A percentile compares a stretch with the other conserved stretches of the same genome.
Evolutionary conservation across 2,113 vertebrate species (phyloP).

Genomic region (Tenrec ecaudatus): DNA sequence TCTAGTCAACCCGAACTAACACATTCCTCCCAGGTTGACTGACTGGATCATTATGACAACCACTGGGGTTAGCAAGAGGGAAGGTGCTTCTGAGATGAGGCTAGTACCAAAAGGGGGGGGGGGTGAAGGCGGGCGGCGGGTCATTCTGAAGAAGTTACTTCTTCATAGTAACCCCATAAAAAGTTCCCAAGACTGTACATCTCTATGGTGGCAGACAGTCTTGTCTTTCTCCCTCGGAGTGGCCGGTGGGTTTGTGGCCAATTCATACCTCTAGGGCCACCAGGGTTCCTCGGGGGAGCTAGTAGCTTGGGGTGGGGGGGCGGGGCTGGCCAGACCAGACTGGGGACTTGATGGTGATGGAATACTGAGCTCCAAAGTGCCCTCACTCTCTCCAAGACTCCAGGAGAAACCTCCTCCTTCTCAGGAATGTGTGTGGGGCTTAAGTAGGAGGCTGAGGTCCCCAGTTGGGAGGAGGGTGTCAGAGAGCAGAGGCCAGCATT

Average conservation of each 20-base stretch:
- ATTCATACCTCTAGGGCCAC: background rate
- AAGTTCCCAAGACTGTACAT: no score
- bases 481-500: no score
- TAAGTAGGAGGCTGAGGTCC: background rate
- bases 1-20: no score
- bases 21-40: background rate
- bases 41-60: background rate
- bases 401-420: background rate
- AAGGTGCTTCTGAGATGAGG: background rate
- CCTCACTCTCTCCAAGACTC: background rate
- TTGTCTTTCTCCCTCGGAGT: no score
- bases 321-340: background rate
- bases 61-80: background rate
- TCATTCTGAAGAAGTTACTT: no score
- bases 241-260: no score
- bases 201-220: no score
- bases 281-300: background rate
- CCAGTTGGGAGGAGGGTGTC: background rate
- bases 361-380: background rate
- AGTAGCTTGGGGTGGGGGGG: background rate
- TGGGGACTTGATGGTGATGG: background rate
- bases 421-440: background rate
- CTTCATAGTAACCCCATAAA: no score
- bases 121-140: no score
- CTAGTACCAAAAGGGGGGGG: background rate